These are phyloP conservation scores for Chloropsis cyanopogon DNA, from an alignment of 2,113 vertebrate genomes.

Conservation along the genomic window DNA sequence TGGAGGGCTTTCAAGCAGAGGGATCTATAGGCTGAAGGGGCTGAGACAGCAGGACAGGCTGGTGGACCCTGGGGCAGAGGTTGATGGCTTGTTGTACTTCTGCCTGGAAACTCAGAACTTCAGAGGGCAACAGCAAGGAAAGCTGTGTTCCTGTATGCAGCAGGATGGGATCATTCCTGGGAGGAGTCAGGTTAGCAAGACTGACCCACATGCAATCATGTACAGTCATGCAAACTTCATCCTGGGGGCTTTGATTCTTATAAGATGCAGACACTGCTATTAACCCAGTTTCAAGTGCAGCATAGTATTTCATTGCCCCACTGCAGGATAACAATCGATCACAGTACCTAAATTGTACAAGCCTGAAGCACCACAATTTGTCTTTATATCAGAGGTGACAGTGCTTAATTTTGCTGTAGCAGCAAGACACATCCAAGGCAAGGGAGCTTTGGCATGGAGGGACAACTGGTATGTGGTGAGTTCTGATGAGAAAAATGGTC, in stretches of 20 bases:
- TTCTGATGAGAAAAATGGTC: neutral
- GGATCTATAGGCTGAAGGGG: rapidly evolving
- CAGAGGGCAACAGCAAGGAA: neutral
- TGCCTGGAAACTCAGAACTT: neutral
- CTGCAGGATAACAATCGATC: neutral
- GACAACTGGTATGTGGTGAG: neutral
- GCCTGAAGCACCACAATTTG: neutral
- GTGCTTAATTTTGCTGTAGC: neutral
- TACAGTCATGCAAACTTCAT: neutral
- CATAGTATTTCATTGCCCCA: neutral
- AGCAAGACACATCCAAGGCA: neutral
- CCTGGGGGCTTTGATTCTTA: neutral
- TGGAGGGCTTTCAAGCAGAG: neutral
- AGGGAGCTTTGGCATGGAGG: neutral
- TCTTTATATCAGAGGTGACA: neutral
- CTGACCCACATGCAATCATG: neutral
- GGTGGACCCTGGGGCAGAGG: neutral
- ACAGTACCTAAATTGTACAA: neutral
- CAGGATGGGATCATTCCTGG: rapidly evolving
- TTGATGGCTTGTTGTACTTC: neutral
- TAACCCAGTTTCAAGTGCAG: neutral
- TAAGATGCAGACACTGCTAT: neutral
- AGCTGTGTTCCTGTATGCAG: neutral
- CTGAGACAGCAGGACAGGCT: neutral
- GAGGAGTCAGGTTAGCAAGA: neutral